Base-by-base conservation (phyloP, 2,797 vertebrate genomes). In the Micropoecilia bifurca region DNA sequence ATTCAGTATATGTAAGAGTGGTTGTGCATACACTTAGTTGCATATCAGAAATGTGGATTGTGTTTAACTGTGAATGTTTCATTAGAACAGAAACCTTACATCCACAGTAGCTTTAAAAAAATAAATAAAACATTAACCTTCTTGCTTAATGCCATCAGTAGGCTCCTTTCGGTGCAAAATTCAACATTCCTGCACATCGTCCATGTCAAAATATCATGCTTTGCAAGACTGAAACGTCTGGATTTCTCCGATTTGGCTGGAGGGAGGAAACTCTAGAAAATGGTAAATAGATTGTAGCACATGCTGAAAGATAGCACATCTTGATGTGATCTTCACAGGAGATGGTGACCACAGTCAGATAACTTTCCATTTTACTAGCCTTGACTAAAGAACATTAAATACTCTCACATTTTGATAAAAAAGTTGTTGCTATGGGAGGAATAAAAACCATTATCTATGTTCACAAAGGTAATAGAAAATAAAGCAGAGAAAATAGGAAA, bases 21-120 rank as follows among this genome's bases (percentile, higher is more conserved):
- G 75, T 87, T 82, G 85, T 91, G 77, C 91, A 90, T 90, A 89
- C 79, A 81, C 63, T 61, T 84, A 76, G 87, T 86, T 79, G 82
- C 61, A 53, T 68, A 80, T 46, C 73, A 86, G 77, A 90, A 82
- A 90, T 85, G 74, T 78, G 36, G 55, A 80, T 80, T 74, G 79
- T 82, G 91, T 92, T 88, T 79, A 82, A 88, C 75, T 68, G 43
- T 84, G 79, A 92, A 84, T 92, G 73, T 91, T 86, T 77, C 86
- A 80, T 82, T 77, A 71, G 45, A 57, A 76, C 68, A 75, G 59
- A 68, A 48, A 55, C 59, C 22, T 20, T 5, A 13, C 30, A 73
- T 25, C 36, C 53, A 46, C 33, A 75, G 22, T 16, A 71, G 59
- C 33, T 78, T 9, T 45, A 22, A 46, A 75, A 43, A 45, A 77